Evolutionary conservation across 2,888 invertebrate genomes (phyloP).

Genomic region (Agriopis marginaria): DNA sequence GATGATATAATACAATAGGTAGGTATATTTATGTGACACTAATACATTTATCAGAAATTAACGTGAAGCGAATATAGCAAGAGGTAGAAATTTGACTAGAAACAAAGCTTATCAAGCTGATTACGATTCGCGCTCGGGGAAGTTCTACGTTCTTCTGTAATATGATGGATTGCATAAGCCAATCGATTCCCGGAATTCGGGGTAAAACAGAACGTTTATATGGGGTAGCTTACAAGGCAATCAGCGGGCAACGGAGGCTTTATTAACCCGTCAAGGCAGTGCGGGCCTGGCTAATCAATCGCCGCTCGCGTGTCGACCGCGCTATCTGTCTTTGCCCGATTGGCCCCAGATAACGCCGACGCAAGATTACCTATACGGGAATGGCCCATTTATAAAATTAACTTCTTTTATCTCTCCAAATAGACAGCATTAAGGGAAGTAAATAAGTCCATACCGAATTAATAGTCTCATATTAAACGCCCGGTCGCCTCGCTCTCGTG

Average conservation of each 20-base stretch:
- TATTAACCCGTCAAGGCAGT: constrained; percentile 84
- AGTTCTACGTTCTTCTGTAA: constrained; percentile 47
- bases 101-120: constrained; percentile 3
- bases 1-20: too few relatives aligned
- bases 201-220: constrained; percentile 64
- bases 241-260: constrained; percentile 77
- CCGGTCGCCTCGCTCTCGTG: constrained; percentile 45
- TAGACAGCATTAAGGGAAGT: constrained; percentile 74
- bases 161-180: constrained; percentile 66
- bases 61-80: too few relatives aligned
- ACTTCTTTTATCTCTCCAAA: constrained; percentile 81
- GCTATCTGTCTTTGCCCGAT: constrained; percentile 84
- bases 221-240: constrained; percentile 77
- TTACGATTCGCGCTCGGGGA: constrained; percentile 4
- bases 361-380: constrained; percentile 81
- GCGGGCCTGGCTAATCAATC: constrained; percentile 84
- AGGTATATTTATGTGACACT: too few relatives aligned
- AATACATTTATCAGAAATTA: too few relatives aligned
- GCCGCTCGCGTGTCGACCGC: constrained; percentile 83
- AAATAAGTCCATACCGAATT: constrained; percentile 76
- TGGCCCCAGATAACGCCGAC: constrained; percentile 80
- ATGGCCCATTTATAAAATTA: constrained; percentile 84
- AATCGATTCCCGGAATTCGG: constrained; percentile 71
- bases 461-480: constrained; percentile 66
- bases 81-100: background rate